Evolutionary conservation across 2,888 invertebrate species (phyloP), one percentile per base, ranked within the genome.

Genomic region (Mythimna ferrago): DNA sequence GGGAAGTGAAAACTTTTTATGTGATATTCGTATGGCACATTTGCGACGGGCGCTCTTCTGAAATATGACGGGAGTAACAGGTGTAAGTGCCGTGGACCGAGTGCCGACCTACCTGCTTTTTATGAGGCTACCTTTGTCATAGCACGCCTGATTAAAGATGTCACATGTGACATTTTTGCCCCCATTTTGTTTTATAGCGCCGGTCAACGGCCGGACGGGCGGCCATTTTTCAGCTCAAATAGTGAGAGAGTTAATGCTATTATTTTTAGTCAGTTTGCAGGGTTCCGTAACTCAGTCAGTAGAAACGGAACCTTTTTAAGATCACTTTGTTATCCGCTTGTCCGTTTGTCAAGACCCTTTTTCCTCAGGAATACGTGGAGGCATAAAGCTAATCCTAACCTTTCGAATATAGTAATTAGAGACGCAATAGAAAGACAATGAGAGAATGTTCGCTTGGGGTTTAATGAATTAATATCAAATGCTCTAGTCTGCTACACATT

Each of bases 51-150:
- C 73, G 73, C 66, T 73, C 69, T 81, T 61, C 72, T 89, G 86
- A 89, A 88, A 88, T 88, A 90, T 88, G 81, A 76, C 74, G 68
- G 54, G 75, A 85, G 91, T 90, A 91, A 91, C 89, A 92, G 91
- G 89, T 91, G 90, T 87, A 89, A 82, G 82, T 80, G 84, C 85
- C 82, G 81, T 79, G 80, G 80, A 78, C 76, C 66, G 66, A 84
- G 74, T 79, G 80, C 78, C 82, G 21, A 11, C 41, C 26, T 71
- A 41, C 61, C 72, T 75, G 87, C 81, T 86, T 87, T 88, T 88
- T 84, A 82, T 78, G 71, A 79, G 83, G 78, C 84, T 85, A 87
- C 85, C 86, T 86, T 78, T 78, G 80, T 84, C 77, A 84, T 26
- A 51, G 71, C 83, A 83, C 88, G 85, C 84, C 78, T 76, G 79